A percentile compares a stretch with the other conserved stretches of the same genome.
These are phyloP conservation scores for Eciton burchellii DNA, from an alignment of 1,140 invertebrate species.

Conservation along the genomic window DNA sequence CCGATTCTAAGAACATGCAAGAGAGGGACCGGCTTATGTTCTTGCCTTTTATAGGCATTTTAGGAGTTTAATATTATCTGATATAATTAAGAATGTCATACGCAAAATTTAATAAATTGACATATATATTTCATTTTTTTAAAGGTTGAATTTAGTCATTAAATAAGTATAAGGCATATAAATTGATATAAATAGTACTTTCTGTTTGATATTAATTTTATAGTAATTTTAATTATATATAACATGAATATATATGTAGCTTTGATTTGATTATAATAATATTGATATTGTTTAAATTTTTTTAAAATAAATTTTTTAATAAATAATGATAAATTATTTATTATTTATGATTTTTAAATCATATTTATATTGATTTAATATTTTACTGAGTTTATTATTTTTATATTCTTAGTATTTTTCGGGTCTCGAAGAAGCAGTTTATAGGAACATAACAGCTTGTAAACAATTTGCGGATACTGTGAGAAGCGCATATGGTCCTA, in stretches of 20 bases:
- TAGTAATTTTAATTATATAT: too few relatives aligned
- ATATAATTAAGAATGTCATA: not conserved
- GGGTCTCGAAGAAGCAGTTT: constrained; percentile 98
- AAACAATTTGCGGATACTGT: constrained; percentile 97
- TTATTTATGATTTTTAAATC: constrained; percentile 34
- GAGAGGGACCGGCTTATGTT: not conserved
- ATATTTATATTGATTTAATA: constrained; percentile 34
- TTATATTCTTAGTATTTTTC: constrained; percentile 93
- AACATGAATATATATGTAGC: too few relatives aligned
- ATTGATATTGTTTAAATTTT: too few relatives aligned
- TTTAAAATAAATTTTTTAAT: too few relatives aligned
- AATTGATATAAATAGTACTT: too few relatives aligned
- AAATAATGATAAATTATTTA: not conserved
- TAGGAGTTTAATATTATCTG: not conserved
- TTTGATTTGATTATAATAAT: too few relatives aligned
- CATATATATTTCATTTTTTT: constrained; percentile 2
- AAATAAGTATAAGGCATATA: not conserved
- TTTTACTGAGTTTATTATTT: not conserved
- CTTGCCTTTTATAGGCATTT: constrained; percentile 73
- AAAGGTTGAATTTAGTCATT: constrained; percentile 28
- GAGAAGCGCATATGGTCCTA: constrained; percentile 98
- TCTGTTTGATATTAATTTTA: too few relatives aligned
- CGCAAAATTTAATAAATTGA: not conserved
- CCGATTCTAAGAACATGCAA: not conserved
- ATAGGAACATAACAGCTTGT: constrained; percentile 97